These are phyloP conservation scores for Neocrepidodera transversa DNA, from an alignment of 2,888 invertebrate genomes.

Conservation along the genomic window DNA sequence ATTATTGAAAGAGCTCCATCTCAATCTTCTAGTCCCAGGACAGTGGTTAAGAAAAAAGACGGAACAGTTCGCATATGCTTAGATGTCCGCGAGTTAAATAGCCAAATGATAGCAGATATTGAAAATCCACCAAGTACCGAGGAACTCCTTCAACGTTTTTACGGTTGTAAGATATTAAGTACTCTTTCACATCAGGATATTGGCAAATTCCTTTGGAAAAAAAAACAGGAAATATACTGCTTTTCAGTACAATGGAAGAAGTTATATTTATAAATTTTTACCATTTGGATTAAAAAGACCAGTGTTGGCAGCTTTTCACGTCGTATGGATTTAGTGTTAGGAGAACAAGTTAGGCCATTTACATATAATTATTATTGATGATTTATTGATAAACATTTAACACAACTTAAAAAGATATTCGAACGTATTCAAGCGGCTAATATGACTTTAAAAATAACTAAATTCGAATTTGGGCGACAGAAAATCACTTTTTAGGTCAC, in stretches of 20 bases:
- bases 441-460: neutral
- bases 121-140: neutral
- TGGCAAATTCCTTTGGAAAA: neutral
- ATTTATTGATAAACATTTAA: too few relatives aligned
- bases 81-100: neutral
- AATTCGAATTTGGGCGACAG: neutral
- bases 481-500: neutral
- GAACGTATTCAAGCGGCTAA: too few relatives aligned
- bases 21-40: constrained; percentile 16
- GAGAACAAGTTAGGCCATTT: neutral
- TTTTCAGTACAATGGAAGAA: too few relatives aligned
- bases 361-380: neutral
- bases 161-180: neutral
- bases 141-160: neutral
- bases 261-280: neutral
- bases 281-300: neutral
- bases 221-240: neutral
- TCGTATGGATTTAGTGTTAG: neutral
- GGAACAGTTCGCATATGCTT: neutral
- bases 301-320: neutral
- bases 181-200: neutral
- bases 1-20: neutral
- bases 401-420: too few relatives aligned
- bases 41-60: constrained; percentile 16
- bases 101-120: neutral